Base-by-base conservation (phyloP, 2,113 vertebrate genomes). In the Diadophis punctatus region DNA sequence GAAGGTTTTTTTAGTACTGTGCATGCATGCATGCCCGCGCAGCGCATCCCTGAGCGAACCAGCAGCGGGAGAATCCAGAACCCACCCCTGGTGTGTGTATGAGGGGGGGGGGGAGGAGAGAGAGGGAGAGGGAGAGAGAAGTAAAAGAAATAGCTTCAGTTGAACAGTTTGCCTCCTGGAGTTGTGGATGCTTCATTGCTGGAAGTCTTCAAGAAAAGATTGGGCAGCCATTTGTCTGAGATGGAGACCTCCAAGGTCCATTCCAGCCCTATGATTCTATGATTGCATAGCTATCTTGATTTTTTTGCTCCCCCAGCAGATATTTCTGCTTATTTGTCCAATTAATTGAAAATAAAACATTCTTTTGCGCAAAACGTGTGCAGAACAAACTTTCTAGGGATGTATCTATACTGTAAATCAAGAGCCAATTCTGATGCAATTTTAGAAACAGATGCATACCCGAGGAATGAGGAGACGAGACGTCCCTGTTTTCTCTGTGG, bases 401-500 rank as follows among this genome's bases (percentile, higher is more conserved):
- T 2, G 1, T 68, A 91, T 3, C 48, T 8, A 0, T 20, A 88
- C 4, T 53, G 92, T 90, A 25, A 48, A 63, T 56, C 18, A 34
- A 91, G 51, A 93, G 4, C 3, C 25, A 46, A 53, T 90, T 55
- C 43, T 58, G 68, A 91, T 49, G 8, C 8, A 49, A 85, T 10
- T 49, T 1, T 53, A 87, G 86, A 80, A 22, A 94, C 0, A 27
- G 4, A 16, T 10, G 18, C 3, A 53, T 98, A 99, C 99, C 99
- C 97, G 97, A 95, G 74, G 96, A 53, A 0, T 98, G 98, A 91
- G 97, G 97, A 1, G 98, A 97, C 86, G 86, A 95, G 93, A 96
- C 93, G 2, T 98, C 98, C 96, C 97, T 98, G 97, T 96, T 98
- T 60, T 98, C 98, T 93, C 98, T 98, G 56, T 98, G 98, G 52